These are phyloP conservation scores for Hydropotes inermis DNA, from an alignment of 2,113 vertebrate genomes.

Conservation along the genomic window DNA sequence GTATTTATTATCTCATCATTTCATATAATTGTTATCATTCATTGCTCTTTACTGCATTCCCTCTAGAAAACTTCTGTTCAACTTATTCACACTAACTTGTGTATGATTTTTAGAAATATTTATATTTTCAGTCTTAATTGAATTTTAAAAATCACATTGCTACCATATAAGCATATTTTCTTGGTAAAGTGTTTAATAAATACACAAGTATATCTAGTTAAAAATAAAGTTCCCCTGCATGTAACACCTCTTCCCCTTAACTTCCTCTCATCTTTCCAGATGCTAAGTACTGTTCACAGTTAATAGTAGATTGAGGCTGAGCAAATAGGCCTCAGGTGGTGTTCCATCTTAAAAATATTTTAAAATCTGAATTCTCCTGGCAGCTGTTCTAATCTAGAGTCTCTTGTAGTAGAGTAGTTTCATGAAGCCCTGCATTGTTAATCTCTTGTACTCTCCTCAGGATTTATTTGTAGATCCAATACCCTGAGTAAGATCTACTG, in stretches of 20 bases:
- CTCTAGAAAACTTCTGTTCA: background rate
- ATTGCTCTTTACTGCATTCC: background rate
- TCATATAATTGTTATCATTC: background rate
- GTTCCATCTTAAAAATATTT: background rate
- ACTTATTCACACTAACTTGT: background rate
- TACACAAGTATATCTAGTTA: background rate
- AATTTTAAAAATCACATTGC: background rate
- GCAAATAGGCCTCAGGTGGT: background rate
- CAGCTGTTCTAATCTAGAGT: background rate
- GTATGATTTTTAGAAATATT: background rate
- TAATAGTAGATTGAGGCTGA: background rate
- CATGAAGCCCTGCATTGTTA: background rate
- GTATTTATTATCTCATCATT: background rate
- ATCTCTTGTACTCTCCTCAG: background rate
- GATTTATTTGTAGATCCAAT: background rate
- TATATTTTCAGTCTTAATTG: background rate
- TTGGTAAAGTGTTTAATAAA: background rate
- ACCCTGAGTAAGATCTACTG: background rate
- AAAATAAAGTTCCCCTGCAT: background rate
- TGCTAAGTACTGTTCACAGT: background rate
- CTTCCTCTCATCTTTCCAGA: background rate
- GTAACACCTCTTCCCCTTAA: background rate
- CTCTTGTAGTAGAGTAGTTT: background rate
- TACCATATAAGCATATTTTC: background rate
- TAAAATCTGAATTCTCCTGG: background rate